phyloP scores from a whole-genome alignment of 2,113 vertebrate genomes.

The Hystrix cristata region DNA sequence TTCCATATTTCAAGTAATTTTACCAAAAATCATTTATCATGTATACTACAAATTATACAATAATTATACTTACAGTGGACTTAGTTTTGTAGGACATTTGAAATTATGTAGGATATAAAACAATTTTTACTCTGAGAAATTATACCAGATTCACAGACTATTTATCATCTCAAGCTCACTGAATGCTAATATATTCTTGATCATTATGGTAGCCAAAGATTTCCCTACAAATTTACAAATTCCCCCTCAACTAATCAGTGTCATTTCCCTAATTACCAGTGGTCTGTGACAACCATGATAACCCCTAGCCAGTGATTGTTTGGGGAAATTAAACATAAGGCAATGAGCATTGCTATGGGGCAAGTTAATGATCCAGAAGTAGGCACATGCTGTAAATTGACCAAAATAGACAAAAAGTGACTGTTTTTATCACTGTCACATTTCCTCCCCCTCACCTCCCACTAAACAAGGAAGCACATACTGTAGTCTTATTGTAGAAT shows the following conservation, averaged over 20 bases:
- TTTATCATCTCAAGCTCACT: not conserved
- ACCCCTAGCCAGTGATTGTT: not conserved
- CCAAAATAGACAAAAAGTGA: not conserved
- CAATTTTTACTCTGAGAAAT: slow-evolving; percentile 23
- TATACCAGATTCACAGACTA: not conserved
- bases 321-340: not conserved
- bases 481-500: not conserved
- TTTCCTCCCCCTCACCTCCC: no score
- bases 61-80: not conserved
- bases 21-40: not conserved
- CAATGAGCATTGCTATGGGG: not conserved
- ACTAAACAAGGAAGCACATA: not conserved
- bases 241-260: not conserved
- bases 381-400: not conserved
- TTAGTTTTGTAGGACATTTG: not conserved
- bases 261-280: not conserved
- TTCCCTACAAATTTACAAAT: not conserved
- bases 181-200: not conserved
- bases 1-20: not conserved
- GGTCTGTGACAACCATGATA: not conserved
- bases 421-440: not conserved
- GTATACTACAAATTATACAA: slow-evolving; percentile 3
- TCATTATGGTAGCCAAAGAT: not conserved
- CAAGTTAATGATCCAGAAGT: not conserved
- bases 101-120: not conserved